Evolutionary conservation across 2,113 vertebrate genomes (phyloP).

Genomic region (Tylochromis polylepis): DNA sequence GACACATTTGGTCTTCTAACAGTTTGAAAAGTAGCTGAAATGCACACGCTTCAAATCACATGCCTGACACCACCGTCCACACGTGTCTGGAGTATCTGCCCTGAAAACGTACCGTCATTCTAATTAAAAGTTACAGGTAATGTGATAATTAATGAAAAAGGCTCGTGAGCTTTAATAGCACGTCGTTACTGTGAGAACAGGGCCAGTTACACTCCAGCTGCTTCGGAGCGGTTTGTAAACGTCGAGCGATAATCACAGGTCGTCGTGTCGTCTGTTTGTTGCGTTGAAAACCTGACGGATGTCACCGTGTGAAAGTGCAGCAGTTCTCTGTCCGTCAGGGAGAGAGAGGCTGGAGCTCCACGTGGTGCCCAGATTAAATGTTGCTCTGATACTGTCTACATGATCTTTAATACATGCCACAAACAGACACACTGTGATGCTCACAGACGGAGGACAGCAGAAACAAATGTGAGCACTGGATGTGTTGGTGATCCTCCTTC

Average conservation of each 20-base stretch:
- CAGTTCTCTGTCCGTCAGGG: not conserved
- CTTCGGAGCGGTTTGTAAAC: not conserved
- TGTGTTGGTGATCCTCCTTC: not conserved
- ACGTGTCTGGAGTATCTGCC: not conserved
- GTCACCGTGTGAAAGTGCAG: not conserved
- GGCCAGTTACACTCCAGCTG: not conserved
- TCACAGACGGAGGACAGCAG: not conserved
- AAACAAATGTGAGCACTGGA: not conserved
- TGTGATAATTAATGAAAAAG: not conserved
- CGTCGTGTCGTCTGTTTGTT: not conserved
- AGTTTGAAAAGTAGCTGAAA: not conserved
- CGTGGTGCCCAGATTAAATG: not conserved
- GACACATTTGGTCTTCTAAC: not conserved
- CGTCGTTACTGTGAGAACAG: not conserved
- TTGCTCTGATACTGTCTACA: not conserved
- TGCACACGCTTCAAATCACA: not conserved
- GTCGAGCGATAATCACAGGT: not conserved
- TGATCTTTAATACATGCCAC: not conserved
- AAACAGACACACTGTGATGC: not conserved
- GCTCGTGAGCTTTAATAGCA: not conserved
- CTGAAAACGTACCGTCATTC: not conserved
- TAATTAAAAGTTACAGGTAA: not conserved
- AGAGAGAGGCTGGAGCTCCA: not conserved
- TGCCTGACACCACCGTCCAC: not conserved
- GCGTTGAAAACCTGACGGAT: not conserved